These are phyloP conservation scores for Halictus quadricinctus DNA, from an alignment of 2,888 invertebrate genomes.

Conservation along the genomic window DNA sequence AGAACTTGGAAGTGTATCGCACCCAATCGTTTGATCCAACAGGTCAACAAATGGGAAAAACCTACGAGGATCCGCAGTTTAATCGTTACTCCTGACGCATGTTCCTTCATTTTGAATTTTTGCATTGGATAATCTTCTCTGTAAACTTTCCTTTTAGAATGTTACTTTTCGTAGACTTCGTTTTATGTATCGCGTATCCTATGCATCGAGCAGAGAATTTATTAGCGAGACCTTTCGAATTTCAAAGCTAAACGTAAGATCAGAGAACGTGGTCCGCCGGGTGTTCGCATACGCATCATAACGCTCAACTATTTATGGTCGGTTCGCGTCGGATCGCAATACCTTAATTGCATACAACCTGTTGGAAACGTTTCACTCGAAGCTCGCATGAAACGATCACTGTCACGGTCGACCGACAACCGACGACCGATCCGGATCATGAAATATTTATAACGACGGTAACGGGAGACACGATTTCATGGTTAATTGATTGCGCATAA, in stretches of 20 bases:
- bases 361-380: background rate
- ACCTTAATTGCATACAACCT: conserved; percentile 2
- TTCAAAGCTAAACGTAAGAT: background rate
- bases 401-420: conserved; percentile 43
- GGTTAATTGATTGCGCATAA: conserved; percentile 43
- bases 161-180: too few relatives aligned
- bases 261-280: background rate
- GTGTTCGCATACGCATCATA: background rate
- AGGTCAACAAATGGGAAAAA: too few relatives aligned
- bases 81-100: too few relatives aligned
- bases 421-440: conserved; percentile 27
- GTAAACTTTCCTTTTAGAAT: too few relatives aligned
- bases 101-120: too few relatives aligned
- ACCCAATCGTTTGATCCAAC: too few relatives aligned
- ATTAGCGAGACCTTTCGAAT: background rate
- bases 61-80: too few relatives aligned
- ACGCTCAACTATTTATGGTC: background rate
- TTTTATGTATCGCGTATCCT: too few relatives aligned
- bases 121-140: too few relatives aligned
- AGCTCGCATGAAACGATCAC: conserved; percentile 12
- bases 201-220: background rate
- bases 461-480: conserved; percentile 44
- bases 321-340: background rate
- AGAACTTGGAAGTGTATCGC: too few relatives aligned
- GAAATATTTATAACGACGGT: conserved; percentile 50